These are phyloP conservation scores for Lampris incognitus DNA, from an alignment of 2,113 vertebrate genomes.

Conservation along the genomic window DNA sequence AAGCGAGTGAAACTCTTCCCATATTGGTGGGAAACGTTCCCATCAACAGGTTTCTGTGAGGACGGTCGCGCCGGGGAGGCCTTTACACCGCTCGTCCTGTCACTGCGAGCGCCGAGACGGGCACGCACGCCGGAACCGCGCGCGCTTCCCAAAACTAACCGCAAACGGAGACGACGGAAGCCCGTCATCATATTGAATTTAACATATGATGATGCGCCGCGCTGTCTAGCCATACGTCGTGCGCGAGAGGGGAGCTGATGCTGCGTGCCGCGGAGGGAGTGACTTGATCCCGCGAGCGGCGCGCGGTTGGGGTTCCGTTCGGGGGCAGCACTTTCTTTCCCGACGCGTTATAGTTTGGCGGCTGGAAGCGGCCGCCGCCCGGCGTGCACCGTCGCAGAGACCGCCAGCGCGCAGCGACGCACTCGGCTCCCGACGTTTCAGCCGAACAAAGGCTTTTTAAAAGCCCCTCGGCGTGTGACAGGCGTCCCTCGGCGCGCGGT, in stretches of 20 bases:
- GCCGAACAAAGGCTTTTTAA: conserved; percentile 10
- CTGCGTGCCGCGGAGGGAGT: conserved; percentile 69
- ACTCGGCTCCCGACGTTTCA: conserved; percentile 20
- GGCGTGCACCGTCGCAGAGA: conserved; percentile 27
- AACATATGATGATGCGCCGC: not conserved
- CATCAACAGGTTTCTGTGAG: not conserved
- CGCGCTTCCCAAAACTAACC: too few species aligned
- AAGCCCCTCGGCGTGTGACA: not conserved
- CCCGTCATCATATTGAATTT: too few species aligned
- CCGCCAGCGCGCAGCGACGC: conserved; percentile 17
- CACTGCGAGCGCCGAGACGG: too few species aligned
- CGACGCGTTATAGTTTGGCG: conserved; percentile 69
- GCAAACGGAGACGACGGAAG: too few species aligned
- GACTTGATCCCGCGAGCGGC: conserved; percentile 71
- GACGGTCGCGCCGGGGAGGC: not conserved
- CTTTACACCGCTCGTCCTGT: not conserved
- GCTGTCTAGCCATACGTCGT: conserved; percentile 18
- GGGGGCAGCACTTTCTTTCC: conserved; percentile 76
- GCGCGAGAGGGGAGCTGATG: conserved; percentile 67
- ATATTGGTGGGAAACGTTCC: too few species aligned
- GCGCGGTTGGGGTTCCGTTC: conserved; percentile 72
- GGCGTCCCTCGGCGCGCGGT: not conserved
- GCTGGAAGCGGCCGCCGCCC: conserved; percentile 50
- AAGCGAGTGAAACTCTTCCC: too few species aligned
- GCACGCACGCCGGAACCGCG: too few species aligned